phyloP scores from a whole-genome alignment of 2,797 vertebrate genomes.

The Eospalax fontanierii region DNA sequence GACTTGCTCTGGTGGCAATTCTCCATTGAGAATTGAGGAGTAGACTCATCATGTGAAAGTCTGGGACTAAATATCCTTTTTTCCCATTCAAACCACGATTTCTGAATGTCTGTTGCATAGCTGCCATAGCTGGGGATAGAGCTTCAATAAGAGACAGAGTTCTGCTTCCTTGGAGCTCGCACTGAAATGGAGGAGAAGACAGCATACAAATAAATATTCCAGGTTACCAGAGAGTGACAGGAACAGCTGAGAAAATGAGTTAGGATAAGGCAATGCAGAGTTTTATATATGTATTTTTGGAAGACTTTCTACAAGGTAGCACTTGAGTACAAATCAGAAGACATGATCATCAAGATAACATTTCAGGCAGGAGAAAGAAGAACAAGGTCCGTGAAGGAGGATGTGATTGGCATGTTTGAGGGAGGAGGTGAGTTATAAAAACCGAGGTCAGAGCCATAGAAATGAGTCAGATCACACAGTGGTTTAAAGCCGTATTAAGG shows the following conservation, averaged over 20 bases:
- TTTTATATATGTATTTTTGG: slow-evolving; percentile 22
- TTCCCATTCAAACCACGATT: background rate
- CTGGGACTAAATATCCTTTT: slow-evolving; percentile 24
- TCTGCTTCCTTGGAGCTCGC: background rate
- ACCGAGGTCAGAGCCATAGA: slow-evolving; percentile 4
- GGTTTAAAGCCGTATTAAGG: background rate
- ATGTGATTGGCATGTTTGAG: slow-evolving; percentile 35
- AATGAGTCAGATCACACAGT: background rate
- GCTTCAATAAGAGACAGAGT: background rate
- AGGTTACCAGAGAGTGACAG: background rate
- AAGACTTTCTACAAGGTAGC: background rate
- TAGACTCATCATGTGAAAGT: background rate
- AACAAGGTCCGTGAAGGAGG: background rate
- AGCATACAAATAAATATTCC: background rate
- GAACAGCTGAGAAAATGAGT: background rate
- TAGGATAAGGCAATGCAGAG: background rate
- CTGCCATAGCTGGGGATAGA: background rate
- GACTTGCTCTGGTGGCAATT: background rate
- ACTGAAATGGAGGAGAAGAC: background rate
- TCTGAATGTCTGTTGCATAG: background rate
- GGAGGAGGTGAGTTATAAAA: background rate
- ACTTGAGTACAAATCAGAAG: slow-evolving; percentile 25
- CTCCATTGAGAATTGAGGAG: background rate
- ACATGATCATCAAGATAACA: background rate
- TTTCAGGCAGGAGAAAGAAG: slow-evolving; percentile 45